phyloP scores from a whole-genome alignment of 2,888 invertebrate genomes.

The Tipula helvola region DNA sequence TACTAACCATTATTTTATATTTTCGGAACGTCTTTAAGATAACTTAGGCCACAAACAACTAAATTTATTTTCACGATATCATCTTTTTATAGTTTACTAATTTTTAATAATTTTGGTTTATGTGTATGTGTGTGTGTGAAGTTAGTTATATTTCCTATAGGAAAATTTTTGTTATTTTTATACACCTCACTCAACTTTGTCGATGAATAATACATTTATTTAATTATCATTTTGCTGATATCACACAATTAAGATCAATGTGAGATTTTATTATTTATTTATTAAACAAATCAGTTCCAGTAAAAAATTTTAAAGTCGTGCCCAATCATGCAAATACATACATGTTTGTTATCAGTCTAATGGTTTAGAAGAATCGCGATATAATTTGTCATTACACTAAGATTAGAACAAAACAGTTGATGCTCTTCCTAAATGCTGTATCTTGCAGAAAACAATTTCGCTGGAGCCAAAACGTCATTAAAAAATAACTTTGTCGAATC shows the following conservation, averaged over 20 bases:
- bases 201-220: neutral
- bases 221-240: neutral
- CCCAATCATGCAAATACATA: neutral
- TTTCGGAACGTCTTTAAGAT: neutral
- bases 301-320: neutral
- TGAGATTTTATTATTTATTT: neutral
- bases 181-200: neutral
- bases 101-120: neutral
- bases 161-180: neutral
- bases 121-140: neutral
- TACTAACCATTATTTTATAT: neutral
- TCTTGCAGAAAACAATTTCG: neutral
- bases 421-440: neutral
- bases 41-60: neutral
- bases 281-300: neutral
- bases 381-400: neutral
- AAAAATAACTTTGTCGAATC: neutral
- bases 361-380: neutral
- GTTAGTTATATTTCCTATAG: neutral
- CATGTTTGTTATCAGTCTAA: neutral
- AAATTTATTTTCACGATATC: neutral
- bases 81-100: neutral
- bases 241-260: neutral
- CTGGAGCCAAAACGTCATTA: neutral
- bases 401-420: neutral